Conservation (phyloP, 2,113 vertebrate genomes). For the Otis tarda region DNA sequence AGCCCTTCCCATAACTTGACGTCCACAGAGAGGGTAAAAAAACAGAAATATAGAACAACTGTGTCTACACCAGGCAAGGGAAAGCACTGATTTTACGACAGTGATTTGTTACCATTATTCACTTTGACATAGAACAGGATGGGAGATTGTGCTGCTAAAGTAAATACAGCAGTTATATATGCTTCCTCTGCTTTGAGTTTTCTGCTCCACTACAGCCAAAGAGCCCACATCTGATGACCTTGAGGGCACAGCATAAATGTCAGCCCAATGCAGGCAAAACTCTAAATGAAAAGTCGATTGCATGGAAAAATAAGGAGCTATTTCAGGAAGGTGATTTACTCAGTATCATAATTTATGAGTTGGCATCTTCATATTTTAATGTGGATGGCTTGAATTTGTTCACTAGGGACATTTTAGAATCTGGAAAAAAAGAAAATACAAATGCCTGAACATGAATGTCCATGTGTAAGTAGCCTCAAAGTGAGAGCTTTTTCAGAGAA, state of each 20-base stretch:
- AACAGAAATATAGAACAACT: slow-evolving; percentile 25
- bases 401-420: background rate
- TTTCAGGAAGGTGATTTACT: background rate
- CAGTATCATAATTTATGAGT: background rate
- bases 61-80: background rate
- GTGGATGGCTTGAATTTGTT: background rate
- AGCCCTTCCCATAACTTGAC: slow-evolving; percentile 51
- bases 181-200: slow-evolving; percentile 15
- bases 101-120: slow-evolving; percentile 36
- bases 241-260: background rate
- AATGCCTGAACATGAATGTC: background rate
- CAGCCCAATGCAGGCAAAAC: background rate
- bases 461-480: background rate
- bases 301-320: background rate
- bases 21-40: slow-evolving; percentile 46
- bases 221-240: slow-evolving; percentile 22
- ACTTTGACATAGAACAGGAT: slow-evolving; percentile 27
- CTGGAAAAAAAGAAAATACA: background rate
- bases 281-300: background rate
- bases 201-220: slow-evolving; percentile 33
- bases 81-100: slow-evolving; percentile 32
- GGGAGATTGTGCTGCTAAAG: slow-evolving; percentile 32
- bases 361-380: background rate
- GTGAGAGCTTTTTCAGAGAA: background rate
- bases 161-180: background rate